Evolutionary conservation across 2,113 vertebrate species (phyloP).

Genomic region (Mastomys coucha): DNA sequence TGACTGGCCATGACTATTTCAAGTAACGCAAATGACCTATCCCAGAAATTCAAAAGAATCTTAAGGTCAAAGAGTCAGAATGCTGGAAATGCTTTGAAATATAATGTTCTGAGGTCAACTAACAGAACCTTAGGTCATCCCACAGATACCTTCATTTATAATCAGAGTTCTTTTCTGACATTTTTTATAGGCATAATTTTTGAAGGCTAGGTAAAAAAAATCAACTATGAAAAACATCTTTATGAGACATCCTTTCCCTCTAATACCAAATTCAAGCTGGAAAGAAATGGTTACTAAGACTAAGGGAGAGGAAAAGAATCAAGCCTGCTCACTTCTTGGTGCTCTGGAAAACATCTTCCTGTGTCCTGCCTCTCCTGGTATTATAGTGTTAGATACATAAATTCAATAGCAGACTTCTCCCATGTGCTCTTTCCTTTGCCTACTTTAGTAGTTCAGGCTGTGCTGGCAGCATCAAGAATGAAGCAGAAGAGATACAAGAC

Average conservation of each 20-base stretch:
- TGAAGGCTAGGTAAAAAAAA: not conserved
- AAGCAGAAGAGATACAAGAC: not conserved
- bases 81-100: not conserved
- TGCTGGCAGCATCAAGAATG: not conserved
- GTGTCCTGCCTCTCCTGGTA: no score
- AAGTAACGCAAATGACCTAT: not conserved
- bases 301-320: not conserved
- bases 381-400: not conserved
- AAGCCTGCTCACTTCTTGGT: not conserved
- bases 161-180: not conserved
- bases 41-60: not conserved
- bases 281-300: not conserved
- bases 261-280: not conserved
- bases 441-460: not conserved
- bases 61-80: not conserved
- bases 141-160: not conserved
- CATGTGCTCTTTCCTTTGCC: not conserved
- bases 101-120: not conserved
- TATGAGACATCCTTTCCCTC: not conserved
- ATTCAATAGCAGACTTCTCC: not conserved
- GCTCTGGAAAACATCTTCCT: not conserved
- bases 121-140: not conserved
- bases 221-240: not conserved
- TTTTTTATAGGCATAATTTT: not conserved
- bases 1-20: no score